Conservation (phyloP, 2,888 invertebrate species). For the Erebia epiphron region DNA sequence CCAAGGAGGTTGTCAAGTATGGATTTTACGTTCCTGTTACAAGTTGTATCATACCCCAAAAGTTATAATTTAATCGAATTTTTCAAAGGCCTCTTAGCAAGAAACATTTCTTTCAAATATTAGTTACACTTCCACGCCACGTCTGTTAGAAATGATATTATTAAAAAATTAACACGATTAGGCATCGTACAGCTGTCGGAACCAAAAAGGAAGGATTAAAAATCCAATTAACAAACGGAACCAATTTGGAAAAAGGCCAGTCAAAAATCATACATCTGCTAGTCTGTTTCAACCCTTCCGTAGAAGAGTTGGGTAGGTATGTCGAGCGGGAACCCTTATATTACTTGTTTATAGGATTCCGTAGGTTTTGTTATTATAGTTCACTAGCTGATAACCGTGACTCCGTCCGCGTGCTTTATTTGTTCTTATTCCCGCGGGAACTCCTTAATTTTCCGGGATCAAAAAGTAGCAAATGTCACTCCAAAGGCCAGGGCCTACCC, state of each 20-base stretch:
- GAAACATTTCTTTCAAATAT: constrained; percentile 6
- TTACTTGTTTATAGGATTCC: background rate
- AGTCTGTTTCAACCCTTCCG: constrained; percentile 72
- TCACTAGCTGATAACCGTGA: no score
- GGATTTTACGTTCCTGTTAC: no score
- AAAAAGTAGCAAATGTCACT: no score
- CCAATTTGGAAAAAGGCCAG: constrained; percentile 60
- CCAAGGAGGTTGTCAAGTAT: no score
- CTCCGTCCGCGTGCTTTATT: no score
- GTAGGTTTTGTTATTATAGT: background rate
- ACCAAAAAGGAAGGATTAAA: constrained; percentile 44
- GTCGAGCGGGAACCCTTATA: constrained; percentile 2
- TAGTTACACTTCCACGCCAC: background rate
- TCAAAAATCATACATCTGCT: constrained; percentile 76
- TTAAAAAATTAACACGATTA: constrained; percentile 23
- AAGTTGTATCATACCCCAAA: background rate
- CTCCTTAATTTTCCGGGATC: no score
- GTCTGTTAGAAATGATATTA: constrained; percentile 14
- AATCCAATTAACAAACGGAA: constrained; percentile 61
- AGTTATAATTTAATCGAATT: background rate
- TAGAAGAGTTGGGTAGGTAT: constrained; percentile 6
- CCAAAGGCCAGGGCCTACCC: no score
- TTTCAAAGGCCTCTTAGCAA: background rate
- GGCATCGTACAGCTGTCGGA: constrained; percentile 41
- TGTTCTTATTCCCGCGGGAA: no score